Evolutionary conservation across 1,140 invertebrate species (phyloP).

Genomic region (Drosophila melanogaster): DNA sequence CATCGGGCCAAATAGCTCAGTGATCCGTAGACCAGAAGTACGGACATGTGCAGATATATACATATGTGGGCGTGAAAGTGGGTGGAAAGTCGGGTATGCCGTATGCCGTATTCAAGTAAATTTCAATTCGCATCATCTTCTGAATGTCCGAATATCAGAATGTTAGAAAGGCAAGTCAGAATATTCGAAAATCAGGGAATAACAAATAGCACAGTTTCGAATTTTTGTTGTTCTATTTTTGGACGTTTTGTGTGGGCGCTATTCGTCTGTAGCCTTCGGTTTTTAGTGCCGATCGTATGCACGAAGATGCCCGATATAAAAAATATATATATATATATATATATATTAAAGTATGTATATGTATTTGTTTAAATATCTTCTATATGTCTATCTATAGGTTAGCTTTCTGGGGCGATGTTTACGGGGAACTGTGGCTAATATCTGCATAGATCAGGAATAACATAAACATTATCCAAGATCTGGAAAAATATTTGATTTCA

Average conservation of each 20-base stretch:
- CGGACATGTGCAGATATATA: not conserved
- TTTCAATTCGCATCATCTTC: slow-evolving; percentile 77
- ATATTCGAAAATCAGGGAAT: slow-evolving; percentile 56
- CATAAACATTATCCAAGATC: slow-evolving; percentile 23
- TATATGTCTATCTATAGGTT: slow-evolving; percentile 48
- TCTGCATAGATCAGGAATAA: slow-evolving; percentile 36
- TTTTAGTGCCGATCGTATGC: slow-evolving; percentile 37
- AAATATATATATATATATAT: slow-evolving; percentile 14
- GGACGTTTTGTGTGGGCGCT: slow-evolving; percentile 68
- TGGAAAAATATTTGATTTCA: slow-evolving; percentile 32
- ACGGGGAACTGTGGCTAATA: slow-evolving; percentile 39
- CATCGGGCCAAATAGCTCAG: slow-evolving; percentile 1
- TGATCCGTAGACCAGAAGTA: slow-evolving; percentile 9
- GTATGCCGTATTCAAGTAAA: slow-evolving; percentile 46
- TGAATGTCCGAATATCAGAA: slow-evolving; percentile 28
- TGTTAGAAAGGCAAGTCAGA: not conserved
- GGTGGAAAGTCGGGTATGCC: slow-evolving; percentile 30
- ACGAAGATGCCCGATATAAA: slow-evolving; percentile 32
- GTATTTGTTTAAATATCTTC: slow-evolving; percentile 38
- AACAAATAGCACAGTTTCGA: slow-evolving; percentile 78
- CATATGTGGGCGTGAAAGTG: not conserved
- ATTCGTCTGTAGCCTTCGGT: slow-evolving; percentile 65
- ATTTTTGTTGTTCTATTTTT: slow-evolving; percentile 69
- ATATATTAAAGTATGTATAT: slow-evolving; percentile 29
- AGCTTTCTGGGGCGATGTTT: slow-evolving; percentile 49